Evolutionary conservation across 2,113 vertebrate genomes (phyloP), one percentile per base, ranked within the genome.

Genomic region (Alligator sinensis): DNA sequence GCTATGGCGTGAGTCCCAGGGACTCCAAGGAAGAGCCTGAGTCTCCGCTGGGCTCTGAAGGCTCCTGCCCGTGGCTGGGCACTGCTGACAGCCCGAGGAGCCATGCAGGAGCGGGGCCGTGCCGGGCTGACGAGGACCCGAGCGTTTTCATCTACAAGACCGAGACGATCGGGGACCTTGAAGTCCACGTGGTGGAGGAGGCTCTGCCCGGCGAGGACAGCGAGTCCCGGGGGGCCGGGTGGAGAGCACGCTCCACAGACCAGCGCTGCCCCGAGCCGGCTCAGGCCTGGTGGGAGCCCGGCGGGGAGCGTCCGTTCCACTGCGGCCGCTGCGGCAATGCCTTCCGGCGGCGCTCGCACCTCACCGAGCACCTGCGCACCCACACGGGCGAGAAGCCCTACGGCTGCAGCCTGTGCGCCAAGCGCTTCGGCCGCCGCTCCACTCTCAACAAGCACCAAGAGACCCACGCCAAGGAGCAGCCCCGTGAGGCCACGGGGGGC

Each of bases 351-450:
- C 96, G 96, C 86, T 95, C 96, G 54, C 96, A 96, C 94, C 94
- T 97, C 81, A 82, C 91, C 85, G 97, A 96, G 92, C 97, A 97
- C 91, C 95, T 96, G 84, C 94, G 93, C 28, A 96, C 96, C 25
- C 96, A 97, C 94, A 97, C 94, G 4, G 96, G 96, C 81, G 97
- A 97, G 91, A 94, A 96, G 86, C 97, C 96, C 86, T 97, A 97
- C 77, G 93, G 94, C 72, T 98, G 97, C 93, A 91, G 96, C 80
- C 96, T 97, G 91, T 97, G 97, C 85, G 93, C 94, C 82, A 97
- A 97, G 96, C 92, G 96, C 93, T 97, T 97, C 96, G 94, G 96
- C 94, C 17, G 96, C 84, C 96, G 96, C 63, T 96, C 96, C 93
- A 96, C 96, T 1, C 96, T 97, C 72, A 97, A 96, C 66, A 95